Evolutionary conservation across 1,140 invertebrate species (phyloP), one percentile per base, ranked within the genome.

Genomic region (Trichogramma pretiosum): DNA sequence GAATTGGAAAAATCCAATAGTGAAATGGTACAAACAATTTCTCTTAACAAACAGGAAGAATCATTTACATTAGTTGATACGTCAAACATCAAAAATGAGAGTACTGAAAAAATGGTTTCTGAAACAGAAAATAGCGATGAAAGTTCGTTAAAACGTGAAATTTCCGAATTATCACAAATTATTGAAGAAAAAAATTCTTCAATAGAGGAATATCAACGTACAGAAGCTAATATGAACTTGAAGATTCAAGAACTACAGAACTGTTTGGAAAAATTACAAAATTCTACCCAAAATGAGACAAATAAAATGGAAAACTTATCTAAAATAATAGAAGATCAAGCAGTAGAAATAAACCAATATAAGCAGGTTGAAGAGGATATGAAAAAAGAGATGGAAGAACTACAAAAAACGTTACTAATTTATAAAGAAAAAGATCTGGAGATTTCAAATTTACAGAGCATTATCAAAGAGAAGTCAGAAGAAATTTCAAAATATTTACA

Each of bases 91-190:
- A 17, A n/a, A 11, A 28, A 16, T 11, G 39, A 41, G 16, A 28
- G 17, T n/a, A 13, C 18, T 3, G 21, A 28, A 18, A 28, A 32
- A 32, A 30, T 13, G 30, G 19, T 28, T 9, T 17, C 13, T 18
- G 19, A 54, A 5, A 43, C 51, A 35, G 54, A 55, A 13, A 57
- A 50, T 30, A 38, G 50, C 52, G 16, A 34, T 42, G 33, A 26
- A 33, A 33, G 17, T 26, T 8, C 19, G 50, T 3, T 19, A 36
- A 23, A 22, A 34, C 38, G 18, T 1, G 30, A 58, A 13, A 55
- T 43, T 5, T 13, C 44, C 1, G 18, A 43, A n/a, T 36, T 50
- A 28, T 18, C 28, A 22, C n/a, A 38, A 24, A 8, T 37, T 1
- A 16, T 52, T 14, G 32, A 36, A 32, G 26, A 47, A 38, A 32